Evolutionary conservation across 2,797 vertebrate species (phyloP), one percentile per base, ranked within the genome.

Genomic region (Hybognathus amarus): DNA sequence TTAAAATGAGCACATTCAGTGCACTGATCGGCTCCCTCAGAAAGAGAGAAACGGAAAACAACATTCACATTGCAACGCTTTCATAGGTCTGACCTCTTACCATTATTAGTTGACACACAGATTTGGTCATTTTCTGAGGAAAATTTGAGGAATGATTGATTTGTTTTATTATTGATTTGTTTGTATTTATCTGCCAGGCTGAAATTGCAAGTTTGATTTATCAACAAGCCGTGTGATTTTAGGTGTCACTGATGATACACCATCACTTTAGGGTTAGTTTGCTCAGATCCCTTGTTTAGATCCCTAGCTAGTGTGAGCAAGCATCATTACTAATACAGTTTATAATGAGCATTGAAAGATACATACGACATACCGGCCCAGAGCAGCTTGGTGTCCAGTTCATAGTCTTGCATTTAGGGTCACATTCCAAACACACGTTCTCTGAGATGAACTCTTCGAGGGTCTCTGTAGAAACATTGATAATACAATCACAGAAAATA

Each of bases 1-100:
- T 92, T 93, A 36, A 93, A 93, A 80, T 96, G 95, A 59, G 95
- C 94, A 50, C 98, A 99, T 84, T 93, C 91, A 17, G 90, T 83
- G 38, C 98, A 99, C 63, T 93, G 91, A 90, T 95, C 94, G 0
- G 96, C 92, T 20, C 95, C 96, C 98, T 99, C n/a, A 90, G 5
- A 70, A 59, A 9, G 9, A 22, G 18, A 30, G 8, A 54, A 88
- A 87, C 85, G 66, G 42, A 40, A 63, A 63, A 20, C 63, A 15
- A 18, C 17, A 27, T 36, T 79, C 5, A 59, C 8, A n/a, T 4
- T n/a, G 18, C 6, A 15, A 54, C 18, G 10, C 68, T 56, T 69
- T 59, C 0, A 68, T 24, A 68, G 6, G 6, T 63, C 59, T 63
- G 27, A 30, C 59, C 24, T 24, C 15, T 56, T 56, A 67, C 15